These are phyloP conservation scores for Chromobotia macracanthus DNA, from an alignment of 2,797 vertebrate species.

Conservation along the genomic window DNA sequence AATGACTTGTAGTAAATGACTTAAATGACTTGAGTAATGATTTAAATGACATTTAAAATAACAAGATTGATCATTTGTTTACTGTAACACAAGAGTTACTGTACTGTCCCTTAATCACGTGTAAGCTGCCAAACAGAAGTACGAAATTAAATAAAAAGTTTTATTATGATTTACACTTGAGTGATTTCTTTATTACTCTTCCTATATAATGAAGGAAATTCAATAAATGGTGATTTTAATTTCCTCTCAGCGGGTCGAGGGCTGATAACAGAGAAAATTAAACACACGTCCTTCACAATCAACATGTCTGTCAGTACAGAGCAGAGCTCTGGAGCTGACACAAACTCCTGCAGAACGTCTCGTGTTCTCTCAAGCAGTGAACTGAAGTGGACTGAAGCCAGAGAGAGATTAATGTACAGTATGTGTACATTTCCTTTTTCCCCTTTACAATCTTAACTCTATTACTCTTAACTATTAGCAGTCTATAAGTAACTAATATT, in stretches of 20 bases:
- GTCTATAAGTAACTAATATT: no score
- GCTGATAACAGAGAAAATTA: conserved; percentile 67
- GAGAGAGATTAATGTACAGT: no score
- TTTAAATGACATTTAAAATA: conserved; percentile 2
- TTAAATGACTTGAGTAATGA: not conserved
- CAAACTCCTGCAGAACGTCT: conserved; percentile 29
- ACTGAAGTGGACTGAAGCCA: no score
- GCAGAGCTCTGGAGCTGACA: conserved; percentile 34
- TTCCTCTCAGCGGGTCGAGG: conserved; percentile 65
- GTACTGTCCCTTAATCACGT: not conserved
- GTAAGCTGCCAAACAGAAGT: conserved; percentile 7
- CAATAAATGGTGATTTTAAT: conserved; percentile 63
- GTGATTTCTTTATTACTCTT: conserved; percentile 52
- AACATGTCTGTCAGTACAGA: conserved; percentile 62
- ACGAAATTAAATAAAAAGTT: not conserved
- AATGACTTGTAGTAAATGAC: not conserved
- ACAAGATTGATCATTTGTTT: conserved; percentile 2
- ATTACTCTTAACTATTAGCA: no score
- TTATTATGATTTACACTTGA: conserved; percentile 1
- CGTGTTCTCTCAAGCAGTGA: conserved; percentile 38
- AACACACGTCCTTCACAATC: conserved; percentile 67
- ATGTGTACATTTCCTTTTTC: not conserved
- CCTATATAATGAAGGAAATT: conserved; percentile 56
- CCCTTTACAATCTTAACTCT: no score
- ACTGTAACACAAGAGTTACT: conserved; percentile 1